Evolutionary conservation across 2,888 invertebrate species (phyloP).

Genomic region (Rhogogaster chlorosoma): DNA sequence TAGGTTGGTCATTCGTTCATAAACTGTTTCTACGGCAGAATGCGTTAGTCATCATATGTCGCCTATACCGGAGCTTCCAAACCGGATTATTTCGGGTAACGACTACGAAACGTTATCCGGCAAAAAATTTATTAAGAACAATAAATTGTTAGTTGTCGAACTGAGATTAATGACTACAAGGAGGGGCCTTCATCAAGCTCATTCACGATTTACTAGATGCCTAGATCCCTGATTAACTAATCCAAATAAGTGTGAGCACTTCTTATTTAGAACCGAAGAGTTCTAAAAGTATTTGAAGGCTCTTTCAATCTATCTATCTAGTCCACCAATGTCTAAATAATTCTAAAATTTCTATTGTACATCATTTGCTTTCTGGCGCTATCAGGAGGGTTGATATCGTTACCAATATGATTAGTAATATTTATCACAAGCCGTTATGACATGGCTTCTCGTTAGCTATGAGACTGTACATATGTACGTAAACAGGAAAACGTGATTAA

Average conservation of each 20-base stretch:
- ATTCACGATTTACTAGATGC: not conserved
- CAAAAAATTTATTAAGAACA: not conserved
- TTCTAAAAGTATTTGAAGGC: not conserved
- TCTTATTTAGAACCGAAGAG: not conserved
- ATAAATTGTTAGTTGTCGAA: not conserved
- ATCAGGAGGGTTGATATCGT: not conserved
- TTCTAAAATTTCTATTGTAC: not conserved
- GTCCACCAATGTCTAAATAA: not conserved
- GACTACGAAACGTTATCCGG: not conserved
- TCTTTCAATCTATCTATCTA: not conserved
- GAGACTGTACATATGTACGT: not conserved
- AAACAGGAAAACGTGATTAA: not conserved
- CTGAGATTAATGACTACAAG: not conserved
- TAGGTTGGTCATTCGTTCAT: not conserved
- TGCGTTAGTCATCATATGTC: slow-evolving; percentile 3
- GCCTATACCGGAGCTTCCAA: not conserved
- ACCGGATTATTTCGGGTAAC: not conserved
- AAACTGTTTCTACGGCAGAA: not conserved
- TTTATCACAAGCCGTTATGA: not conserved
- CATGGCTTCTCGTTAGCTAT: not conserved
- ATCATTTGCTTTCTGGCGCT: not conserved
- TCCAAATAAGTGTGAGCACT: not conserved
- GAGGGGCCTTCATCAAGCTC: not conserved
- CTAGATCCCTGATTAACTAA: not conserved
- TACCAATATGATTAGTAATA: not conserved